Base-by-base conservation (phyloP, 2,888 invertebrate species). In the Tortrix viridana region DNA sequence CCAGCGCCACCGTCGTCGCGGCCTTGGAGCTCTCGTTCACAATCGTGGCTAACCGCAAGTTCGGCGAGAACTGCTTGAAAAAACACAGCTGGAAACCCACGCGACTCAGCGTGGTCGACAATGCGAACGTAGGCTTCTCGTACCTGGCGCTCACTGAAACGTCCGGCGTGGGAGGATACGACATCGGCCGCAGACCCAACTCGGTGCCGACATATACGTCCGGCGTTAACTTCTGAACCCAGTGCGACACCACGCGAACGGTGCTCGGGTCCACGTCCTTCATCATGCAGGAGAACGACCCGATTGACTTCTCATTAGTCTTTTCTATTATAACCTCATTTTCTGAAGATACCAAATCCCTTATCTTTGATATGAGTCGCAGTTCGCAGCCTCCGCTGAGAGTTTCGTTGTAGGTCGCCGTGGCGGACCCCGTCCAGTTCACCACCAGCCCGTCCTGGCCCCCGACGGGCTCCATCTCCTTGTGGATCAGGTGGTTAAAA, bases 281-380 rank as follows among this genome's bases (percentile, higher is more conserved):
- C 72, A 91, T 80, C 12, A 76, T 72, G 66, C 80, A 86, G 5
- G 85, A 73, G 2, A 90, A 16, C 0, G 88, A 81, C 2, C 85
- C 82, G 2, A 85, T 66, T 14, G 82, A 80, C n/a, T 81, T 85
- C 0, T 79, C 74, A 53, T 76, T 78, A 2, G 81, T 82, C 43
- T 81, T 89, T 61, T 91, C 90, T 22, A 92, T 73, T 1, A 78
- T 74, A 7, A 90, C 70, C 73, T 92, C 92, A 0, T 85, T 87
- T 72, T 92, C 89, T 41, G 92, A 92, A 0, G 88, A 82, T 12
- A 88, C 73, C n/a, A 92, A 66, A 60, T 92, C 89, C 60, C 73
- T 85, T 57, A 92, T 90, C 67, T 81, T 88, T 0, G 92, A 88
- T 1, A 85, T 88, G 12, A 92, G 69, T 20, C 81, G 75, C 80